phyloP scores from a whole-genome alignment of 2,797 vertebrate species.

The Catostomus latipinnis region DNA sequence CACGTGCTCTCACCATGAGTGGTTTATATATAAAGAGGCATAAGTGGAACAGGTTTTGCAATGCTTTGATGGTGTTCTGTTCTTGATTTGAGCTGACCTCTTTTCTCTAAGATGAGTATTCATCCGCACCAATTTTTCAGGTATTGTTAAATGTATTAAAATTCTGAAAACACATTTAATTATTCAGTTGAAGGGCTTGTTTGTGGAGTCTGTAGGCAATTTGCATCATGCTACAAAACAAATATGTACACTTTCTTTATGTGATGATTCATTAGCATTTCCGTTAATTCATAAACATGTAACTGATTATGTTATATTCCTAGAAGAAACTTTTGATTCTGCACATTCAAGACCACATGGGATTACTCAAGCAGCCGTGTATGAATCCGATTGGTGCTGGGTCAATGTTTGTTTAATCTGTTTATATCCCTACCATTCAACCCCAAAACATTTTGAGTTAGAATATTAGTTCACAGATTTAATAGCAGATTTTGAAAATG shows the following conservation, averaged over 20 bases:
- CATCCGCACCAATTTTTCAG: not conserved
- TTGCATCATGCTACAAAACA: not conserved
- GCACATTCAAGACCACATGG: no score
- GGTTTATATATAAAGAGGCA: slow-evolving; percentile 12
- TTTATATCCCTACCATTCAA: no score
- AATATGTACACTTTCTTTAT: not conserved
- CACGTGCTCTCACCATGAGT: not conserved
- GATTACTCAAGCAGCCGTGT: no score
- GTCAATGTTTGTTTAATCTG: no score
- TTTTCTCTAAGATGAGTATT: not conserved
- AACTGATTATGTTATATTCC: no score
- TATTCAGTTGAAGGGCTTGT: not conserved
- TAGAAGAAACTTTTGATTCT: no score
- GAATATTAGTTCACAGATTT: no score
- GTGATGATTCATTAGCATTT: not conserved
- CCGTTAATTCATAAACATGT: no score
- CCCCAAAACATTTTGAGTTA: no score
- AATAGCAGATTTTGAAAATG: no score
- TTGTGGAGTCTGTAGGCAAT: not conserved
- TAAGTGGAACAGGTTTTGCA: not conserved
- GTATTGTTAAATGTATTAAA: not conserved
- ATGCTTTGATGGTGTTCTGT: not conserved
- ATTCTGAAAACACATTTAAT: not conserved
- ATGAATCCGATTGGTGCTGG: no score
- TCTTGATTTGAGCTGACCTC: not conserved